Evolutionary conservation across 2,797 vertebrate species (phyloP).

Genomic region (Stomatorhinus walkeri): DNA sequence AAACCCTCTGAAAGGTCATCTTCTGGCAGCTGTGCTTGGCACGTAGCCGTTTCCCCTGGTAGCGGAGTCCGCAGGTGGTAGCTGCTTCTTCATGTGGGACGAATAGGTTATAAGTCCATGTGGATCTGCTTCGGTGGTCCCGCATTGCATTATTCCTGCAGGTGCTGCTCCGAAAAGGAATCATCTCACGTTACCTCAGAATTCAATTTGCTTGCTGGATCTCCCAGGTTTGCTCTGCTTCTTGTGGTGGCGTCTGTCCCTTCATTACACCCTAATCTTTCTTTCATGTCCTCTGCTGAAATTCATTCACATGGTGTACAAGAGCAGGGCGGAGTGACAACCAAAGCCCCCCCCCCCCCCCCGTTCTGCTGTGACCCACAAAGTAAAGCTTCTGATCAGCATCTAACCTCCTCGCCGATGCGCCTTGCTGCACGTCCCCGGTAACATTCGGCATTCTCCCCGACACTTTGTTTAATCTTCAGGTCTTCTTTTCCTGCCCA

Average conservation of each 20-base stretch:
- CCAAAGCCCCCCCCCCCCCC: background rate
- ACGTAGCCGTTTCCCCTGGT: background rate
- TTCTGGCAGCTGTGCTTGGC: background rate
- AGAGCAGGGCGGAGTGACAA: background rate
- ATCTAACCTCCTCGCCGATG: background rate
- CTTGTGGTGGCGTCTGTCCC: background rate
- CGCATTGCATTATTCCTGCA: slow-evolving; percentile 15
- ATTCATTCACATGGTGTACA: background rate
- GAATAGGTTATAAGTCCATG: slow-evolving; percentile 11
- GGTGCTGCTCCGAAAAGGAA: background rate
- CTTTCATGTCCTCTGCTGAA: background rate
- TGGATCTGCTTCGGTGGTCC: slow-evolving; percentile 5
- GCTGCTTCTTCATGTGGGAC: background rate
- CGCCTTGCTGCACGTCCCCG: background rate
- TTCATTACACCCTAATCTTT: background rate
- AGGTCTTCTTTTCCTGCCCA: background rate
- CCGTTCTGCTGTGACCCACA: background rate
- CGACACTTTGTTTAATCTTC: background rate
- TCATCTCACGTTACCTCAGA: background rate
- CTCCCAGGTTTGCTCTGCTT: background rate
- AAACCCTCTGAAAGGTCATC: background rate
- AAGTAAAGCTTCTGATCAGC: background rate
- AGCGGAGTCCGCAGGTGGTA: slow-evolving; percentile 2
- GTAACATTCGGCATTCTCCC: background rate
- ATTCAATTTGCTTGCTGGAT: slow-evolving; percentile 20